phyloP scores from a whole-genome alignment of 2,113 vertebrate species.

The Phyllostomus hastatus region DNA sequence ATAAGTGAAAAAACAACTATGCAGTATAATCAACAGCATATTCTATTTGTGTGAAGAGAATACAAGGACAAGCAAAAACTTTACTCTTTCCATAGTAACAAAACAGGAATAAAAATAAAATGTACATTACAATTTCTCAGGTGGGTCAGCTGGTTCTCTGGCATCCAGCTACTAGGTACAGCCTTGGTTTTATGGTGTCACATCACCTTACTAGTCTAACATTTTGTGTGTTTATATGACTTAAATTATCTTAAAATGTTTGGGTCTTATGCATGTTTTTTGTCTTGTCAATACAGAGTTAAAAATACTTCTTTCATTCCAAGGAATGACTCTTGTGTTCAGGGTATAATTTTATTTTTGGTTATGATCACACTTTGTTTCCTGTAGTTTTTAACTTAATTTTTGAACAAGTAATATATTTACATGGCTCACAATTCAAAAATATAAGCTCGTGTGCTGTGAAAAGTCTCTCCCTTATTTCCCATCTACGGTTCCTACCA shows the following conservation, averaged over 20 bases:
- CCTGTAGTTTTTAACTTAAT: neutral
- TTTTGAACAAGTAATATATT: neutral
- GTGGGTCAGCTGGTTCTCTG: neutral
- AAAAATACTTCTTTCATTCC: conserved; percentile 8
- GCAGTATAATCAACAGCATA: neutral
- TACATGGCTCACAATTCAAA: neutral
- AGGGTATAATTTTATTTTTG: conserved; percentile 23
- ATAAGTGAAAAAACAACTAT: neutral
- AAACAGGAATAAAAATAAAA: neutral
- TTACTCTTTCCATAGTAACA: neutral
- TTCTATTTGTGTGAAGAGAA: neutral
- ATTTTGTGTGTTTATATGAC: neutral
- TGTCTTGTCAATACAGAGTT: neutral
- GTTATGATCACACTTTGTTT: neutral
- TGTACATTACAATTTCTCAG: neutral
- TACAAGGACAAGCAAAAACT: neutral
- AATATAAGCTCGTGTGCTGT: neutral
- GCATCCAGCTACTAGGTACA: neutral
- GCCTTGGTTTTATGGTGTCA: neutral
- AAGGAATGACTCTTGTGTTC: neutral
- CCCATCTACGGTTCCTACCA: neutral
- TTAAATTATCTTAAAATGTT: conserved; percentile 19
- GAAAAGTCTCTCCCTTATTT: neutral
- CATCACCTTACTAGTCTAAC: neutral
- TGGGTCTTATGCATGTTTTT: neutral